Percentiles rank a stretch among this genome's conserved stretches.
Conservation (phyloP, 2,797 vertebrate species). For the Staurois parvus region DNA sequence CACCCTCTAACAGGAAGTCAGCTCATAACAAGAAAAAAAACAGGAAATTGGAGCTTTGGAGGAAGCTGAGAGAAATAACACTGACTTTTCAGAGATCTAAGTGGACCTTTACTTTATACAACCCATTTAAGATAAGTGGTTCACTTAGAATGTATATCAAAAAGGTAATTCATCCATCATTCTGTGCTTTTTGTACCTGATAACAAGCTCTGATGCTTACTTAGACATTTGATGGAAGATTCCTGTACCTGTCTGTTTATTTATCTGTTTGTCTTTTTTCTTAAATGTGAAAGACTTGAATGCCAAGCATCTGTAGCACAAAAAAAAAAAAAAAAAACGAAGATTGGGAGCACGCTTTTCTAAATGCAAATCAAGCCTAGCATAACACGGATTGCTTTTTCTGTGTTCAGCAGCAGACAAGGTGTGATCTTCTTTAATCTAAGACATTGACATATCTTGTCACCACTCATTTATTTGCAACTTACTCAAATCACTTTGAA, state of each 20-base stretch:
- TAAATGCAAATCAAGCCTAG: constrained; percentile 26
- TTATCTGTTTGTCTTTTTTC: background rate
- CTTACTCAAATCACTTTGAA: constrained; percentile 55
- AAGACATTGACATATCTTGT: constrained; percentile 12
- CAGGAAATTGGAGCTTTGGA: no score
- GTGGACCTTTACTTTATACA: no score
- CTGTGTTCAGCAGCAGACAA: constrained; percentile 31
- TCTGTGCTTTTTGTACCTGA: no score
- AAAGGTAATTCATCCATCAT: no score
- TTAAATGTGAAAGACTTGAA: background rate
- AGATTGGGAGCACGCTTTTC: background rate
- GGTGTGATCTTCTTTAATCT: constrained; percentile 56
- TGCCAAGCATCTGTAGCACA: background rate
- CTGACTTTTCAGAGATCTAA: no score
- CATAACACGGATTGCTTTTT: constrained; percentile 22
- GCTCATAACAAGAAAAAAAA: no score
- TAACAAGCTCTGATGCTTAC: background rate
- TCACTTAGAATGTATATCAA: no score
- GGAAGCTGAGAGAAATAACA: no score
- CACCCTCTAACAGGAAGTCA: no score
- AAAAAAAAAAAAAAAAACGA: background rate
- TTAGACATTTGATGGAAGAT: background rate
- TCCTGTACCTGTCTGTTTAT: background rate
- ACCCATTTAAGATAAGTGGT: no score
- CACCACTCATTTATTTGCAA: constrained; percentile 60